A percentile compares a stretch with the other conserved stretches of the same genome.
Evolutionary conservation across 2,888 invertebrate genomes (phyloP).

Genomic region (Pharmacophagus antenor): DNA sequence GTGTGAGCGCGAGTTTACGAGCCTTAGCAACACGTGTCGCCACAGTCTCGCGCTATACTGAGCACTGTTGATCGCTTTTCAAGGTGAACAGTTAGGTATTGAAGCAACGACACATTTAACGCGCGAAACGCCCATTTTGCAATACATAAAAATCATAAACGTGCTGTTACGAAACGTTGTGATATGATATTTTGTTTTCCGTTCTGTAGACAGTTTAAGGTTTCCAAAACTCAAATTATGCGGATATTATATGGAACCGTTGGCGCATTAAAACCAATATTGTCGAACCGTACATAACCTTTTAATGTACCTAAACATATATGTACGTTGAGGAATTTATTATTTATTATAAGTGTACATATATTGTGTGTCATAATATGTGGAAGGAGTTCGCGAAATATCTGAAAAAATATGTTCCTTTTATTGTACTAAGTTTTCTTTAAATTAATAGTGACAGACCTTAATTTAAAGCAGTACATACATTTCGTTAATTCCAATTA

Average conservation of each 20-base stretch:
- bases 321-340: no score
- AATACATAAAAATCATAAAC: not conserved
- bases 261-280: no score
- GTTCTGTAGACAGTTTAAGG: not conserved
- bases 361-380: no score
- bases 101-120: conserved; percentile 21
- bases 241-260: no score
- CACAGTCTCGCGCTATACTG: conserved; percentile 27
- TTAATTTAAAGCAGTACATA: conserved; percentile 8
- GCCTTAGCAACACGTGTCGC: conserved; percentile 23
- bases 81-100: conserved; percentile 28
- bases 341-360: no score
- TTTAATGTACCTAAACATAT: no score
- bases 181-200: not conserved
- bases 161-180: not conserved
- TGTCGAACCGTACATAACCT: no score
- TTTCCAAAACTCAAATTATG: no score
- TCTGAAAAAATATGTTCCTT: not conserved
- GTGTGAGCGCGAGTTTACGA: conserved; percentile 24
- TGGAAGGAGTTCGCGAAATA: no score
- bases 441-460: conserved; percentile 21
- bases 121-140: conserved; percentile 12
- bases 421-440: not conserved
- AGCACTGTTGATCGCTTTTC: conserved; percentile 23
- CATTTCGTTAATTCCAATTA: conserved; percentile 44